phyloP scores from a whole-genome alignment of 2,888 invertebrate species.

The Dendrolimus houi region DNA sequence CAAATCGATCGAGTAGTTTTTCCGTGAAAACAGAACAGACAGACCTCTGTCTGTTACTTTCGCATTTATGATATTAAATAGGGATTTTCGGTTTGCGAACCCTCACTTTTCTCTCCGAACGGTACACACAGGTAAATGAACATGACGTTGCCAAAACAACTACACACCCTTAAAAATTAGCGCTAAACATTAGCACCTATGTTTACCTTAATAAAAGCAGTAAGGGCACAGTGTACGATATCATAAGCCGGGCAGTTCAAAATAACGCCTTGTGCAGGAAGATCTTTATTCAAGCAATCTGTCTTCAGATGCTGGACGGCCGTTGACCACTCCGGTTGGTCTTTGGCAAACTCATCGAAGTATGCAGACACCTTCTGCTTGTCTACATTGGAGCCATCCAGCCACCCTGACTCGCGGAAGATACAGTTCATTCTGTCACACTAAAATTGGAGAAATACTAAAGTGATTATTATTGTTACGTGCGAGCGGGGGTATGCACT shows the following conservation, averaged over 20 bases:
- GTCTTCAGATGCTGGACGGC: constrained; percentile 34
- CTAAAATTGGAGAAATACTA: constrained; percentile 23
- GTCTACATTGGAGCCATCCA: constrained; percentile 28
- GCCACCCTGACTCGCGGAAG: constrained; percentile 40
- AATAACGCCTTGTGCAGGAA: constrained; percentile 37
- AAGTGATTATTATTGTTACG: too few species aligned
- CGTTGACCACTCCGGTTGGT: constrained; percentile 36
- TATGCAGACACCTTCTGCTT: constrained; percentile 26
- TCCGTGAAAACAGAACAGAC: too few species aligned
- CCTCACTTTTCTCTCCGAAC: too few species aligned
- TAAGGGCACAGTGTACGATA: constrained; percentile 32
- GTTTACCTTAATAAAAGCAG: constrained; percentile 41
- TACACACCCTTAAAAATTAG: too few species aligned
- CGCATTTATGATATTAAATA: too few species aligned
- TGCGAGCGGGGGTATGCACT: too few species aligned
- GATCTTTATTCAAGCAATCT: constrained; percentile 26
- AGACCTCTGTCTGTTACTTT: too few species aligned
- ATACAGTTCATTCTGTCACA: constrained; percentile 42
- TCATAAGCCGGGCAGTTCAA: constrained; percentile 50
- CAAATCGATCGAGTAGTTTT: too few species aligned
- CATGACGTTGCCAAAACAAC: too few species aligned
- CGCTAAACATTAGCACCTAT: too few species aligned
- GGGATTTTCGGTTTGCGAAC: too few species aligned
- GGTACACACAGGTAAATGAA: too few species aligned
- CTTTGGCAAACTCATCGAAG: constrained; percentile 33